Evolutionary conservation across 1,140 invertebrate genomes (phyloP).

Genomic region (Anadara kagoshimensis): DNA sequence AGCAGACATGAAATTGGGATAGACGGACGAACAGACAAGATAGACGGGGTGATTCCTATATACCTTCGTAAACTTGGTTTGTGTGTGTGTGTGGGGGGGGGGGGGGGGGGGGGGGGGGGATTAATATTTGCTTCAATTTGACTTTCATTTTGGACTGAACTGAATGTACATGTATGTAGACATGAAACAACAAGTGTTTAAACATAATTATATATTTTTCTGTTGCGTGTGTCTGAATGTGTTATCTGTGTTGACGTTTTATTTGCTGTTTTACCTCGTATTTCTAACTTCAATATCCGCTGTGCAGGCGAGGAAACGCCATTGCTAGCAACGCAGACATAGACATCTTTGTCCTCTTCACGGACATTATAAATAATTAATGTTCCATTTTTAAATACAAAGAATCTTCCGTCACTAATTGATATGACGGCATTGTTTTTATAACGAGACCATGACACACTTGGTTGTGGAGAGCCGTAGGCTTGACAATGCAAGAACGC

Average conservation of each 20-base stretch:
- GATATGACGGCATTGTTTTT: constrained; percentile 22
- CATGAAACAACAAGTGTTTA: background rate
- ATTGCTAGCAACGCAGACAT: constrained; percentile 56
- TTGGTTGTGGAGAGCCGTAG: constrained; percentile 41
- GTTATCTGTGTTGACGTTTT: background rate
- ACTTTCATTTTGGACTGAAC: too few species aligned
- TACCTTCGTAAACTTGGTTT: too few species aligned
- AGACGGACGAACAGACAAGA: too few species aligned
- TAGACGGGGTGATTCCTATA: too few species aligned
- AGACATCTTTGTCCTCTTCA: constrained; percentile 44
- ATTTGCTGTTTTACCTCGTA: constrained; percentile 43
- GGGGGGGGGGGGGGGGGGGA: too few species aligned
- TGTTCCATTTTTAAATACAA: constrained; percentile 54
- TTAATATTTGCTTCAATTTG: too few species aligned
- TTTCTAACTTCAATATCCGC: constrained; percentile 33
- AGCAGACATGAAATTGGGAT: too few species aligned
- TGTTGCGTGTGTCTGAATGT: background rate
- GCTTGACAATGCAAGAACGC: constrained; percentile 60
- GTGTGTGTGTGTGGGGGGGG: too few species aligned
- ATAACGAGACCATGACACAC: constrained; percentile 38
- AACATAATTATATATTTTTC: constrained; percentile 6
- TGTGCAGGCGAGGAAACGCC: constrained; percentile 38
- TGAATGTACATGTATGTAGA: too few species aligned
- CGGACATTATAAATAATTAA: constrained; percentile 44
- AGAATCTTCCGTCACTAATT: constrained; percentile 14